Evolutionary conservation across 2,888 invertebrate species (phyloP), one percentile per base, ranked within the genome.

Genomic region (Ceriagrion tenellum): DNA sequence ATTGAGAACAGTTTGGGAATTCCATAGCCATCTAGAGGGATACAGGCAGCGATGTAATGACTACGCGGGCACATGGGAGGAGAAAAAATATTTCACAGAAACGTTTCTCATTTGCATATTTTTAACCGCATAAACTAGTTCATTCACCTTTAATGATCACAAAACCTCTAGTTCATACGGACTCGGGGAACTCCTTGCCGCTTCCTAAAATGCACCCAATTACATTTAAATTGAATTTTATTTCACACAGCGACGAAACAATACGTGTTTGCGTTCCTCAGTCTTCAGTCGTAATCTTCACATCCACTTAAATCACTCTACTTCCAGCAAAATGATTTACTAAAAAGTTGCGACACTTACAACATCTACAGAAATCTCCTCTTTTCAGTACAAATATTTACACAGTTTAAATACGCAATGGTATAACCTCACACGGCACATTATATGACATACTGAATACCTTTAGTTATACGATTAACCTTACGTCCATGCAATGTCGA

Each of bases 41-140:
- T 16, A 81, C 1, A 81, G 13, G 81, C 81, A 47, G 47, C 69
- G n/a, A 63, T 30, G 20, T 91, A 0, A 63, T 4, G 56, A 40
- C 93, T 47, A 93, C 47, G 47, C 74, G 47, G 74, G 93, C 55
- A 93, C 93, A 6, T 13, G n/a, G n/a, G 35, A 81, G 74, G 56
- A 59, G 20, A 47, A 23, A 74, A 93, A 93, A 93, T 69, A 93
- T 74, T 63, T 69, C 18, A 18, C 81, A 81, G 13, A 16, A 81
- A 81, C 18, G 47, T 89, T 55, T 55, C 89, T 26, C 47, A n/a
- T 55, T 55, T 13, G n/a, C 47, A 47, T 93, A 18, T 63, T 63
- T 23, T 63, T 63, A 23, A 4, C 30, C 10, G 8, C 74, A 30
- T 63, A n/a, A 10, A 74, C 23, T 23, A 30, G 30, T 30, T 12